These are phyloP conservation scores for Anthopleura xanthogrammica DNA, from an alignment of 92 coral and sea anemone species.

Conservation along the genomic window DNA sequence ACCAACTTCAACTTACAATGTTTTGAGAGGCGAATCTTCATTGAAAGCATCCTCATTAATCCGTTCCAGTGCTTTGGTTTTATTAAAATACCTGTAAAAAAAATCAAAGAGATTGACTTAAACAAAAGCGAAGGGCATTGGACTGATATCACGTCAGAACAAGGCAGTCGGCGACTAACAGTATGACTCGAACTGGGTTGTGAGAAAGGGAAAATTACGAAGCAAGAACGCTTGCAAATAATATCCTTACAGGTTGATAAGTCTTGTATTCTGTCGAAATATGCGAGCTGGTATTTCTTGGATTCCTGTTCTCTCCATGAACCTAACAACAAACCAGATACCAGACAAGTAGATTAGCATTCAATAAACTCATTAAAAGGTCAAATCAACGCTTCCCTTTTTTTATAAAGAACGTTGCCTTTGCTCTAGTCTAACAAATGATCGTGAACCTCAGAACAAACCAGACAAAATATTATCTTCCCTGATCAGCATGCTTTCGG, in stretches of 20 bases:
- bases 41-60: constrained; percentile 62
- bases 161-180: no score
- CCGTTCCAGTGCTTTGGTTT: constrained; percentile 35
- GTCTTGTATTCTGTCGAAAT: constrained; percentile 16
- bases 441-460: no score
- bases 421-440: no score
- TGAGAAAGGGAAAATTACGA: background rate
- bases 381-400: no score
- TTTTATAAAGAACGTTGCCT: no score
- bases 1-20: constrained; percentile 53
- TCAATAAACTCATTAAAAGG: background rate
- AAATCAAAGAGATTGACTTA: no score
- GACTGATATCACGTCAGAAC: no score
- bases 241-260: constrained; percentile 14
- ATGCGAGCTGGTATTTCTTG: constrained; percentile 19
- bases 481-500: no score
- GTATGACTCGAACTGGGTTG: no score
- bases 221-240: constrained; percentile 1
- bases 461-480: background rate
- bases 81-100: constrained; percentile 35
- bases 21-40: constrained; percentile 24
- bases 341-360: background rate
- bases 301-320: constrained; percentile 21
- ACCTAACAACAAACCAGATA: constrained; percentile 22
- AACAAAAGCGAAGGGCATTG: no score